A percentile compares a stretch with the other conserved stretches of the same genome.
phyloP scores from a whole-genome alignment of 2,888 invertebrate genomes.

The Matsumyia berberina region DNA sequence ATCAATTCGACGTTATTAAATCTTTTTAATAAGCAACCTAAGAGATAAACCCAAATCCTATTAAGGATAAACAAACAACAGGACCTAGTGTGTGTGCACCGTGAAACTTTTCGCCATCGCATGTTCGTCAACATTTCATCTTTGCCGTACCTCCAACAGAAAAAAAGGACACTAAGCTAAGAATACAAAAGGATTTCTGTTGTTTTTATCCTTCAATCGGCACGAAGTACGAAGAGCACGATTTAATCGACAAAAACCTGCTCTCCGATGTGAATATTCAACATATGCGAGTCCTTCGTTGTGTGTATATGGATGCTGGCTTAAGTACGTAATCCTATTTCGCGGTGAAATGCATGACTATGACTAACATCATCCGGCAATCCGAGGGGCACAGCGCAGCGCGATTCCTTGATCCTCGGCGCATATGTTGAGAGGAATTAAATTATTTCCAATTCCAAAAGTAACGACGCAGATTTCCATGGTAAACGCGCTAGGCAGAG shows the following conservation, averaged over 20 bases:
- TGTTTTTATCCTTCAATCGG: constrained; percentile 41
- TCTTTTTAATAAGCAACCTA: constrained; percentile 42
- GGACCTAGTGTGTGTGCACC: background rate
- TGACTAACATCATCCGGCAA: constrained; percentile 38
- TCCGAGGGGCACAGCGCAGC: background rate
- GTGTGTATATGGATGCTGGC: constrained; percentile 13
- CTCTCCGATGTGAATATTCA: constrained; percentile 13
- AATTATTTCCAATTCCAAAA: constrained; percentile 55
- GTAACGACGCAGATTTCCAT: constrained; percentile 33
- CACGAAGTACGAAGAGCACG: constrained; percentile 17
- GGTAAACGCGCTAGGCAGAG: constrained; percentile 8
- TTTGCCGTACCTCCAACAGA: constrained; percentile 8
- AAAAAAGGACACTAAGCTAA: constrained; percentile 6
- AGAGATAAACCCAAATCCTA: constrained; percentile 57
- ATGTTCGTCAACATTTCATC: constrained; percentile 29
- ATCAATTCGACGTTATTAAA: constrained; percentile 35
- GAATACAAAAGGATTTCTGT: constrained; percentile 37
- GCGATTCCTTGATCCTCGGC: constrained; percentile 45
- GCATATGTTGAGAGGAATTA: constrained; percentile 63
- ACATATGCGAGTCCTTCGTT: constrained; percentile 7
- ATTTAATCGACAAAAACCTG: constrained; percentile 31
- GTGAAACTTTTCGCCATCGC: constrained; percentile 13
- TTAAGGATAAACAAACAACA: constrained; percentile 59
- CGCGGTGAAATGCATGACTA: constrained; percentile 69
- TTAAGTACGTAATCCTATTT: constrained; percentile 74